Percentiles rank a stretch among this genome's conserved stretches.
Evolutionary conservation across 2,113 vertebrate species (phyloP).

Genomic region (Pandion haliaetus): DNA sequence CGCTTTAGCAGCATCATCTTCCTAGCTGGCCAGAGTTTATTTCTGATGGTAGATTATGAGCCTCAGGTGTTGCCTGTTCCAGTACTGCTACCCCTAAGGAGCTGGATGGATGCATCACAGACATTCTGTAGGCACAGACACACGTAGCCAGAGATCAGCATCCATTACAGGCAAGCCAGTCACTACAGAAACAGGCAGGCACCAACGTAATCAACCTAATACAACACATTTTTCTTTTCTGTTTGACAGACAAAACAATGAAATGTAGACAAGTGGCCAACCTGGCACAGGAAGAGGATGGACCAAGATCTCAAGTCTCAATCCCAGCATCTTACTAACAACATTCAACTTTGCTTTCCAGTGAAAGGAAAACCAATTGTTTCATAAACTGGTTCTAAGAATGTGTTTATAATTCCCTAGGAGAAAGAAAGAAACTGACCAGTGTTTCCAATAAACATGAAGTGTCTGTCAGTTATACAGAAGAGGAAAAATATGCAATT

Average conservation of each 20-base stretch:
- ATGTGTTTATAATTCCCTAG: not conserved
- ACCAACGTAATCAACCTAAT: accelerated
- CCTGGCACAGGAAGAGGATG: not conserved
- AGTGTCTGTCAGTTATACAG: not conserved
- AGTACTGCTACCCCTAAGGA: not conserved
- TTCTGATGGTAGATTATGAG: not conserved
- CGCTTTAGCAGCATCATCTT: not conserved
- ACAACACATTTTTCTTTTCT: not conserved
- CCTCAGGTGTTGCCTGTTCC: not conserved
- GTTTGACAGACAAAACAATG: not conserved
- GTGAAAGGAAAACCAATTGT: not conserved
- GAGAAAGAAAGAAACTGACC: not conserved
- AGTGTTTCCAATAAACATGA: not conserved
- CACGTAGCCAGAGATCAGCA: not conserved
- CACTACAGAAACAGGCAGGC: not conserved
- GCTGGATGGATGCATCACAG: not conserved
- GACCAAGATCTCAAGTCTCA: not conserved
- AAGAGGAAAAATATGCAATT: not conserved
- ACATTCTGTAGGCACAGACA: not conserved
- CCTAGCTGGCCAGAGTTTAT: not conserved
- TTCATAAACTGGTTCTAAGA: not conserved
- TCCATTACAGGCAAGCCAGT: not conserved
- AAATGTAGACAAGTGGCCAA: not conserved
- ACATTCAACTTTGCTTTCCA: not conserved
- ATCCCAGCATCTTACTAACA: not conserved